phyloP scores from a whole-genome alignment of 2,797 vertebrate genomes.

The Silurus aristotelis region DNA sequence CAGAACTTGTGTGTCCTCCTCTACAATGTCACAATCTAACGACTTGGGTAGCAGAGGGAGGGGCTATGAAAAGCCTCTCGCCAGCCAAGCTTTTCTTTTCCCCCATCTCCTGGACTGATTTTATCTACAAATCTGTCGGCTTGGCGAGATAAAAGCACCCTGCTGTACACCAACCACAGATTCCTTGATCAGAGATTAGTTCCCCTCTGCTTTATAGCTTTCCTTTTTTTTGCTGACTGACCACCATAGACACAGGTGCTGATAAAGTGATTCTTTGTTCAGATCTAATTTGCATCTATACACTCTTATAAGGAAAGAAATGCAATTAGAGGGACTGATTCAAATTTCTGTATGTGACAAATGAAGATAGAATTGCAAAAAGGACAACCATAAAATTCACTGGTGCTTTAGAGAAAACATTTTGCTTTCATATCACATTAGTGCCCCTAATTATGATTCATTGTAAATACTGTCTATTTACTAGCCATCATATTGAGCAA shows the following conservation, averaged over 20 bases:
- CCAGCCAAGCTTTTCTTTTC: slow-evolving; percentile 35
- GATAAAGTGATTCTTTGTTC: slow-evolving; percentile 70
- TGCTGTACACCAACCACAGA: slow-evolving; percentile 55
- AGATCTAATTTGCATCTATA: slow-evolving; percentile 58
- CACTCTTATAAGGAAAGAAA: slow-evolving; percentile 33
- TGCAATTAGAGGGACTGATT: slow-evolving; percentile 44
- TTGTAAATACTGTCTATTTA: slow-evolving; percentile 30
- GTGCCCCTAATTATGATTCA: slow-evolving; percentile 34
- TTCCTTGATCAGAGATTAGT: slow-evolving; percentile 64
- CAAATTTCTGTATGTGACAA: slow-evolving; percentile 16
- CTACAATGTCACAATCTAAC: slow-evolving; percentile 69
- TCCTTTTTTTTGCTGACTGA: slow-evolving; percentile 69
- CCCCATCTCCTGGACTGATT: slow-evolving; percentile 59
- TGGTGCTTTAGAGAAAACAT: neutral
- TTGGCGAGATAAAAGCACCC: slow-evolving; percentile 66
- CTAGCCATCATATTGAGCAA: slow-evolving; percentile 13
- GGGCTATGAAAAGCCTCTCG: slow-evolving; percentile 31
- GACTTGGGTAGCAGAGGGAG: slow-evolving; percentile 19
- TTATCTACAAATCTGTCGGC: slow-evolving; percentile 66
- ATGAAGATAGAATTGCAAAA: neutral
- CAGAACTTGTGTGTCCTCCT: slow-evolving; percentile 67
- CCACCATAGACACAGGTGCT: slow-evolving; percentile 64
- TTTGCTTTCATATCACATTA: slow-evolving; percentile 19
- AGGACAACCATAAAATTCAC: slow-evolving; percentile 28
- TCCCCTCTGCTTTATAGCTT: slow-evolving; percentile 36